phyloP scores from a whole-genome alignment of 2,888 invertebrate genomes.

The Omphaloscelis lunosa region DNA sequence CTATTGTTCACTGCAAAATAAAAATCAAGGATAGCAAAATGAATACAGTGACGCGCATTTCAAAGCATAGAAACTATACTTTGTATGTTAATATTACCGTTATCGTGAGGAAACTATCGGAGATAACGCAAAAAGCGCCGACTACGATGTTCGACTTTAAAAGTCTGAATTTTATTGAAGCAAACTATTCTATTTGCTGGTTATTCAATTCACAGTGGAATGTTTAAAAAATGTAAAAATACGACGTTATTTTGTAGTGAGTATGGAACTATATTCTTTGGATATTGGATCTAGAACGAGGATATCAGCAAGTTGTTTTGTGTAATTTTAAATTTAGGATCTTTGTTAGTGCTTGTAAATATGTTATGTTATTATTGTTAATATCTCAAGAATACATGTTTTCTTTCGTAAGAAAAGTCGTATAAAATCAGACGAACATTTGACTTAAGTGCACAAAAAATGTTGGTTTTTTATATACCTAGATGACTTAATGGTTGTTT shows the following conservation, averaged over 20 bases:
- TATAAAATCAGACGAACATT: not conserved
- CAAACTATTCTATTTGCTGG: constrained; percentile 41
- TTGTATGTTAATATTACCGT: constrained; percentile 61
- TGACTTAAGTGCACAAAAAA: not conserved
- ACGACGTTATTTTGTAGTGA: constrained; percentile 28
- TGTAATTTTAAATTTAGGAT: constrained; percentile 14
- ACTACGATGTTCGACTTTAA: constrained; percentile 36
- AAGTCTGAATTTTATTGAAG: constrained; percentile 52
- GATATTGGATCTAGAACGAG: constrained; percentile 8
- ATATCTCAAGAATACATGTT: not conserved
- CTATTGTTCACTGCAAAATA: constrained; percentile 34
- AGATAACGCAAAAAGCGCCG: constrained; percentile 57
- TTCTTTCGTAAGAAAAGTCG: not conserved
- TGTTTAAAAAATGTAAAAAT: constrained; percentile 49
- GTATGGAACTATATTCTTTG: constrained; percentile 11
- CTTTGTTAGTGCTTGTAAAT: not conserved
- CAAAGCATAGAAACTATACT: constrained; percentile 58
- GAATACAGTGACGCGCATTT: constrained; percentile 41
- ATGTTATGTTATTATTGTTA: not conserved
- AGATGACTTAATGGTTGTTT: not conserved
- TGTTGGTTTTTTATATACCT: not conserved
- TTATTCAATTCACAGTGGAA: constrained; percentile 39
- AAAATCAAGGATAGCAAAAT: constrained; percentile 54
- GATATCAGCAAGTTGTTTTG: constrained; percentile 11
- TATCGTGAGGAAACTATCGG: constrained; percentile 50